Base-by-base conservation (phyloP, 2,888 invertebrate genomes). In the Chaitophorus viminalis region DNA sequence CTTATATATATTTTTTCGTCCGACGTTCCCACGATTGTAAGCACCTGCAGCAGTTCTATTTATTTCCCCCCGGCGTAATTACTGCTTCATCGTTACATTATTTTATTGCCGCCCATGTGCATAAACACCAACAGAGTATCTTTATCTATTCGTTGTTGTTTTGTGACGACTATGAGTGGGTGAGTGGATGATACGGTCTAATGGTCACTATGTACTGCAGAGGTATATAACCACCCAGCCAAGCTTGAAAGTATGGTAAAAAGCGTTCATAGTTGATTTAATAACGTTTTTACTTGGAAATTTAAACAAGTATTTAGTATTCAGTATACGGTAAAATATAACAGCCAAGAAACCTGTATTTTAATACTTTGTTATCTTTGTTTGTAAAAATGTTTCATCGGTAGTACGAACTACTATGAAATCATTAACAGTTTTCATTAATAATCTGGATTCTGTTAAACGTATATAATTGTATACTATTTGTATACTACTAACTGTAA, bases 151-250 rank as follows among this genome's bases (percentile, higher is more conserved):
- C 84, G 84, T 31, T 60, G 84, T 83, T 84, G 83, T 84, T 76
- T 76, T 76, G 76, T 76, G 76, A 65, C 84, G 84, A 84, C 84
- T 65, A 46, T 46, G 65, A 84, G 84, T 84, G 65, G 84, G 84
- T 36, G 84, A 76, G 65, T 84, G 84, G 84, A 84, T 84, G 84
- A 84, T 84, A 84, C 76, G 84, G 84, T 84, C 84, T 84, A 84
- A 84, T 36, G 84, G 84, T 84, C 84, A 76, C 83, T 54, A n/a
- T 11, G 70, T 54, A 46, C 11, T 25, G 29, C 68, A 72, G 52
- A 52, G 33, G 33, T 33, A 46, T 79, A 65, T 29, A 75, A 76
- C 76, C 39, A 76, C 65, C 76, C 76, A 76, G 39, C 84, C 75
- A 76, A 84, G 84, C 84, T 84, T 84, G 84, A 84, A 84, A 84